A percentile compares a stretch with the other conserved stretches of the same genome.
These are phyloP conservation scores for Circaetus cinerascens DNA, from an alignment of 2,113 vertebrate species.

Conservation along the genomic window DNA sequence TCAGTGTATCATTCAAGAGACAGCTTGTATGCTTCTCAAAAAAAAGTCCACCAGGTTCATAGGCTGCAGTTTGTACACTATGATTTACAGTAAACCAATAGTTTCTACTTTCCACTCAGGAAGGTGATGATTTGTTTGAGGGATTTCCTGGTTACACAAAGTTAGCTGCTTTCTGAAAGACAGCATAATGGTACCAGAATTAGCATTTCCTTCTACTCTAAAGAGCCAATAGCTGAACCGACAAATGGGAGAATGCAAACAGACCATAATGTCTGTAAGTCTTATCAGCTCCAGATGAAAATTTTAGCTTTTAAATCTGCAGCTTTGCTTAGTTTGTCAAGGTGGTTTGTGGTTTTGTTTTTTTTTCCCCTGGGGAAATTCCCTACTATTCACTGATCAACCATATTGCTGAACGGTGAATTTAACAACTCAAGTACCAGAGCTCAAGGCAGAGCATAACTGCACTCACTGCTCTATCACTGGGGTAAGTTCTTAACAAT, in stretches of 20 bases:
- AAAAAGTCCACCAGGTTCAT: background rate
- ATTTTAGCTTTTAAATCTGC: background rate
- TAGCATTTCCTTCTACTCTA: background rate
- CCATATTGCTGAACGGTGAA: background rate
- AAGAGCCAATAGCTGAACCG: background rate
- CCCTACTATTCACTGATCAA: background rate
- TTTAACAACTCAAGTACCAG: background rate
- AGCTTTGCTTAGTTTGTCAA: background rate
- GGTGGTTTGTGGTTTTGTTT: too few species aligned
- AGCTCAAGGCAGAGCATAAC: background rate
- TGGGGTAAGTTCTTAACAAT: background rate
- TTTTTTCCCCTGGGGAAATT: background rate
- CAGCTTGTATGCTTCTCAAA: background rate
- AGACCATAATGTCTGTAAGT: background rate
- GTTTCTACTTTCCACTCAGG: background rate
- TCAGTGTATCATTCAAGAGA: background rate
- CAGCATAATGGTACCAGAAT: background rate
- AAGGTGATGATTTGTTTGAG: background rate
- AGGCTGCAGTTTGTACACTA: background rate
- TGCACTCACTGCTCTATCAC: background rate
- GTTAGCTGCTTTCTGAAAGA: background rate
- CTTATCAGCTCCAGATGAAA: background rate
- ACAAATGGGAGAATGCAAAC: background rate
- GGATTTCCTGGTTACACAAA: background rate
- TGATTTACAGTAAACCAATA: background rate